Evolutionary conservation across 2,113 vertebrate genomes (phyloP).

Genomic region (Brachionichthys hirsutus): DNA sequence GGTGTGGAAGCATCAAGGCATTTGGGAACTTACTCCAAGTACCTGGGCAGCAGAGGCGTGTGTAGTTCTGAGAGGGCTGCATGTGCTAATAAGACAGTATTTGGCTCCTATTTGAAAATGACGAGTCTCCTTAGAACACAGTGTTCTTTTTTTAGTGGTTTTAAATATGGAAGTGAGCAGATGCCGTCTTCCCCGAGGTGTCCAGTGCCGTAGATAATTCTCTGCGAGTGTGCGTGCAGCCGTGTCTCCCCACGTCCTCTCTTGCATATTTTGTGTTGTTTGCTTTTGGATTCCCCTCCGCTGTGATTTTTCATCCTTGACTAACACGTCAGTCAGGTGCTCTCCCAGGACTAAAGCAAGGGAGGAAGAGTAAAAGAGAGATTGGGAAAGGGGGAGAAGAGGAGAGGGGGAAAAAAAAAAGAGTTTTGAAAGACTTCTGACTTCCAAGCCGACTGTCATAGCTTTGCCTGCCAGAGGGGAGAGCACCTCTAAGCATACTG

Average conservation of each 20-base stretch:
- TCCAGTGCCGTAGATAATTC: slow-evolving; percentile 60
- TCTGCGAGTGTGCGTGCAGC: slow-evolving; percentile 7
- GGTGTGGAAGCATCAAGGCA: slow-evolving; percentile 37
- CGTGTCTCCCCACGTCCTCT: slow-evolving; percentile 38
- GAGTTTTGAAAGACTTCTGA: slow-evolving; percentile 72
- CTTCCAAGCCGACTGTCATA: slow-evolving; percentile 70
- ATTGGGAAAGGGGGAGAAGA: slow-evolving; percentile 44
- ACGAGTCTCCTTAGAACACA: slow-evolving; percentile 42
- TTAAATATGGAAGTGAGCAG: slow-evolving; percentile 66
- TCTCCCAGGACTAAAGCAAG: slow-evolving; percentile 61
- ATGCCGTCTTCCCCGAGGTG: slow-evolving; percentile 61
- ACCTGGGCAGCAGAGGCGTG: slow-evolving; percentile 38
- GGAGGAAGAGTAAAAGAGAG: slow-evolving; percentile 43
- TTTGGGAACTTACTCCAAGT: slow-evolving; percentile 28
- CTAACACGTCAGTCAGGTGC: slow-evolving; percentile 69
- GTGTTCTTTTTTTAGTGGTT: slow-evolving; percentile 42
- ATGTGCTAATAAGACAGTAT: slow-evolving; percentile 14
- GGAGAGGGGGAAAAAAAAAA: slow-evolving; percentile 29
- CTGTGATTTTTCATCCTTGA: slow-evolving; percentile 66
- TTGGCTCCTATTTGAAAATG: slow-evolving; percentile 30
- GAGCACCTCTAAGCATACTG: slow-evolving; percentile 72
- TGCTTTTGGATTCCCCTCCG: slow-evolving; percentile 63
- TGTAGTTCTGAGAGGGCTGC: slow-evolving; percentile 18
- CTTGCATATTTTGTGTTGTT: slow-evolving; percentile 61
- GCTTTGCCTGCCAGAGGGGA: slow-evolving; percentile 73